Evolutionary conservation across 2,113 vertebrate genomes (phyloP).

Genomic region (Edolisoma coerulescens): DNA sequence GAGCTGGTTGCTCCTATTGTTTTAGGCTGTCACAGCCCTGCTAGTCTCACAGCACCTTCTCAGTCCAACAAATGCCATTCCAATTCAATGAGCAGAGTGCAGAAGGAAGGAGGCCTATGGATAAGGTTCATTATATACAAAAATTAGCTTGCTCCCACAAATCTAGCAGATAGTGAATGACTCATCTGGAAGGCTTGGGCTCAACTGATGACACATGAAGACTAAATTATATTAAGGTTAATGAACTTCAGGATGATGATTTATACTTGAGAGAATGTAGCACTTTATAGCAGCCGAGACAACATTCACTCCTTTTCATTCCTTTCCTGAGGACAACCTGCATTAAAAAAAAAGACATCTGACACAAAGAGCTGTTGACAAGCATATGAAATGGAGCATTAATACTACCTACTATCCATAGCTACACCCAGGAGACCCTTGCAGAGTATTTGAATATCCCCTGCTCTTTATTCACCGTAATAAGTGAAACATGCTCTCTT

Average conservation of each 20-base stretch:
- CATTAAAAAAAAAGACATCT: neutral
- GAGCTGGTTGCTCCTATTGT: neutral
- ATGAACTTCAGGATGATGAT: slow-evolving; percentile 40
- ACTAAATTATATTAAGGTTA: slow-evolving; percentile 21
- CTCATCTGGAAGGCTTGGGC: neutral
- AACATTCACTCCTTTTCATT: slow-evolving; percentile 10
- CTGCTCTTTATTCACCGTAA: neutral
- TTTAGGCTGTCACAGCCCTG: neutral
- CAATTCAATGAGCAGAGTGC: neutral
- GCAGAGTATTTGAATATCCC: neutral
- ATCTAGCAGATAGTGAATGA: neutral
- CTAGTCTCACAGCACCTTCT: neutral
- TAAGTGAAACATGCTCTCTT: neutral
- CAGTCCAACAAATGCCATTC: neutral
- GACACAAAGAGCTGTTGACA: slow-evolving; percentile 36
- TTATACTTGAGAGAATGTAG: neutral
- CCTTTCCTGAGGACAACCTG: slow-evolving; percentile 8
- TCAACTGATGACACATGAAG: slow-evolving; percentile 12
- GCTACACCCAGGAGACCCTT: neutral
- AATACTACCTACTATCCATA: neutral
- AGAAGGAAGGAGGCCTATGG: neutral
- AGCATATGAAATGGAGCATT: slow-evolving; percentile 30
- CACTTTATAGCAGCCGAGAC: slow-evolving; percentile 16
- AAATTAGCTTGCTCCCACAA: neutral
- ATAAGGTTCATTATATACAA: neutral